These are phyloP conservation scores for Zaprionus ornatus DNA, from an alignment of 1,140 invertebrate genomes.

Conservation along the genomic window DNA sequence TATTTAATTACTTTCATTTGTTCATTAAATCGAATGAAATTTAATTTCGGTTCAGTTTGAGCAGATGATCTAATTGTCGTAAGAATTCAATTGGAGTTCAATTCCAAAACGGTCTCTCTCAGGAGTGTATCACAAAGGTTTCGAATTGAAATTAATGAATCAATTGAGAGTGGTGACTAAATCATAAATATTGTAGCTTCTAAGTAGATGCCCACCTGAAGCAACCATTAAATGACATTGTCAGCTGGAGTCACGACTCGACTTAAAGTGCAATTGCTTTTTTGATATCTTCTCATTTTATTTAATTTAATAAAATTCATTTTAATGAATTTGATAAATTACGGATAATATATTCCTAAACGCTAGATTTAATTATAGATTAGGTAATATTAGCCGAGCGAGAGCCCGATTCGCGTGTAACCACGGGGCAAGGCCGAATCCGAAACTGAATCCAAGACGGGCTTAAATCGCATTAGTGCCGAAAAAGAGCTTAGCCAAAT, in stretches of 20 bases:
- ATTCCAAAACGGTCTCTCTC: background rate
- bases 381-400: constrained; percentile 22
- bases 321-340: constrained; percentile 20
- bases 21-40: background rate
- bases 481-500: constrained; percentile 12
- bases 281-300: background rate
- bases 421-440: constrained; percentile 19
- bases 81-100: background rate
- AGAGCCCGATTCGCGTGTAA: constrained; percentile 11
- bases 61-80: background rate
- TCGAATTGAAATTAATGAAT: background rate
- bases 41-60: background rate
- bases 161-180: background rate
- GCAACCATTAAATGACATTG: constrained; percentile 4
- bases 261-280: background rate
- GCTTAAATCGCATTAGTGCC: constrained; percentile 30
- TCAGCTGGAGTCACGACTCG: background rate
- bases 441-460: constrained; percentile 4
- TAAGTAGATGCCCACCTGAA: background rate
- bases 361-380: constrained; percentile 34
- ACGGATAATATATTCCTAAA: constrained; percentile 23
- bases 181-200: background rate
- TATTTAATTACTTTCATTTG: background rate
- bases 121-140: background rate
- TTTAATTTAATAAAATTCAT: background rate